Conservation (phyloP, 2,888 invertebrate species). For the Drosophila kanekoi region DNA sequence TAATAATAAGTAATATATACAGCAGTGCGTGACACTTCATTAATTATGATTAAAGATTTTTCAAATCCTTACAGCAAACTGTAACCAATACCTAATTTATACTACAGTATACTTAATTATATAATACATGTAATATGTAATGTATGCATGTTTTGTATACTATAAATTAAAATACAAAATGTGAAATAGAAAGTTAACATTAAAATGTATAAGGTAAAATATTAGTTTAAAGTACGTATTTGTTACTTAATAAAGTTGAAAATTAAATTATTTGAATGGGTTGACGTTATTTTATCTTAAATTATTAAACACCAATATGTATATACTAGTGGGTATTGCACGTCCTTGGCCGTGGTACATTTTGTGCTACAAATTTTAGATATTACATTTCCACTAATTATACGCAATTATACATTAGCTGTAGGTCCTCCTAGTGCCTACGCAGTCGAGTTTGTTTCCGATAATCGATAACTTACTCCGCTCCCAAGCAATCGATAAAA, state of each 20-base stretch:
- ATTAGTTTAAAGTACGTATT: constrained; percentile 57
- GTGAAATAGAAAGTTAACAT: constrained; percentile 85
- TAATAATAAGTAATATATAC: too few species aligned
- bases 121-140: constrained; percentile 9
- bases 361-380: too few species aligned
- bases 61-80: constrained; percentile 11
- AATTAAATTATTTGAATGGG: constrained; percentile 23
- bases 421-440: too few species aligned
- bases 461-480: too few species aligned
- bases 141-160: constrained; percentile 21
- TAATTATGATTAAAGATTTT: not conserved
- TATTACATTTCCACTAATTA: too few species aligned
- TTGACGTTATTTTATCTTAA: not conserved
- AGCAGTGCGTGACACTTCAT: too few species aligned
- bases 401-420: too few species aligned
- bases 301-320: too few species aligned
- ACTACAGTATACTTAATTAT: constrained; percentile 16
- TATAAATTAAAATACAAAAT: constrained; percentile 73
- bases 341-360: too few species aligned
- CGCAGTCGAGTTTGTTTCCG: too few species aligned
- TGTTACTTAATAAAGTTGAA: constrained; percentile 56
- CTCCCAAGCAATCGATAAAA: too few species aligned
- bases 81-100: constrained; percentile 15
- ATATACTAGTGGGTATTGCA: too few species aligned
- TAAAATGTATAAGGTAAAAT: constrained; percentile 77